Evolutionary conservation across 2,888 invertebrate genomes (phyloP).

Genomic region (Melinaea menophilus): DNA sequence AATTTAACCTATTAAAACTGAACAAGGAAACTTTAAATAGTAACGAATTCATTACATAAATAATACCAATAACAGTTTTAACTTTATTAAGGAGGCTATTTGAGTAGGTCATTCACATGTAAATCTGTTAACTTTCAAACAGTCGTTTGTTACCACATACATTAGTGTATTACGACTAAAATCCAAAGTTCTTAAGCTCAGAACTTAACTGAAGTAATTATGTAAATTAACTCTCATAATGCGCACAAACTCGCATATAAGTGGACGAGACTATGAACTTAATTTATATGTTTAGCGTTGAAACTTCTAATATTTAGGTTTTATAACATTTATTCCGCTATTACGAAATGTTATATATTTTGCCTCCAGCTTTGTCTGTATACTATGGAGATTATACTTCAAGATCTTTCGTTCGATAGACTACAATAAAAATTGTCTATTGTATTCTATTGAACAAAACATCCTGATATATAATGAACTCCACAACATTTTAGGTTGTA

Average conservation of each 20-base stretch:
- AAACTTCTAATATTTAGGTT: slow-evolving; percentile 10
- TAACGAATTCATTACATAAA: no score
- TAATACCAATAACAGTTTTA: not conserved
- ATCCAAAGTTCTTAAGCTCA: slow-evolving; percentile 31
- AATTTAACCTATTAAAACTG: no score
- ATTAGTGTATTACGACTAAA: slow-evolving; percentile 27
- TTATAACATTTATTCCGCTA: slow-evolving; percentile 8
- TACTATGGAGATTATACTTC: no score
- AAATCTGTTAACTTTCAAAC: slow-evolving; percentile 17
- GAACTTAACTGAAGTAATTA: slow-evolving; percentile 38
- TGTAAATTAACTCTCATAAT: slow-evolving; percentile 38
- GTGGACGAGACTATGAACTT: slow-evolving; percentile 34
- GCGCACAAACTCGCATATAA: slow-evolving; percentile 38
- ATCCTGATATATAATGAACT: no score
- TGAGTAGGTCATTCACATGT: slow-evolving; percentile 21
- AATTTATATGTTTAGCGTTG: slow-evolving; percentile 33
- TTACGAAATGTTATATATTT: no score
- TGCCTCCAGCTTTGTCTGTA: no score
- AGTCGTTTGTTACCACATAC: slow-evolving; percentile 25
- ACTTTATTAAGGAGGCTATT: not conserved
- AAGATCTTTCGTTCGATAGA: no score
- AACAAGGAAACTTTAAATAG: no score
- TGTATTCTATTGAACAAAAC: no score
- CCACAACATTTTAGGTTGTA: no score
- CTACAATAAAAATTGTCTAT: no score